Evolutionary conservation across 2,888 invertebrate species (phyloP).

Genomic region (Eledona agricola): DNA sequence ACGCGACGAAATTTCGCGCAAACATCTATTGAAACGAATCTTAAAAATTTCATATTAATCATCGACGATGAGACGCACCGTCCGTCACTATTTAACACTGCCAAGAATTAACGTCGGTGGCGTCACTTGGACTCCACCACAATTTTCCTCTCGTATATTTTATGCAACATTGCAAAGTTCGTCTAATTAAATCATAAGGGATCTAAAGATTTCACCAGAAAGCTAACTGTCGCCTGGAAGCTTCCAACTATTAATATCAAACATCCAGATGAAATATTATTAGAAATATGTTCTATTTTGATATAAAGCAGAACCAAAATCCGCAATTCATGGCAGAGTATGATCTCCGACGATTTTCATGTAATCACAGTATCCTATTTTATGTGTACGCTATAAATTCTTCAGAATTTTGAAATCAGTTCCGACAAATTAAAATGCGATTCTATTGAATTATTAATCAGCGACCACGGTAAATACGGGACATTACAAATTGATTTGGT

Average conservation of each 20-base stretch:
- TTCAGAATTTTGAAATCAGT: background rate
- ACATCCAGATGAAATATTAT: constrained; percentile 4
- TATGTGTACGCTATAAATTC: background rate
- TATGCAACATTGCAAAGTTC: background rate
- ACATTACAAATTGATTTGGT: background rate
- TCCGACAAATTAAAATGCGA: too few relatives aligned
- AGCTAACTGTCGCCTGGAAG: constrained; percentile 1
- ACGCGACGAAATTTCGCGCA: constrained; percentile 44
- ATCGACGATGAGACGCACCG: constrained; percentile 4
- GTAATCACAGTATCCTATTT: too few relatives aligned
- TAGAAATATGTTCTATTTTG: constrained; percentile 1
- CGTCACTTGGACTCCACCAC: too few relatives aligned
- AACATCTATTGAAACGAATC: constrained; percentile 47
- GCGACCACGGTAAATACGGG: background rate
- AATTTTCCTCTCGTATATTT: too few relatives aligned
- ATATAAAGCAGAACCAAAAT: constrained; percentile 3
- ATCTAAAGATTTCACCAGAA: constrained; percentile 6
- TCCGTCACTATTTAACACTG: background rate
- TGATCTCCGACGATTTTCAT: constrained; percentile 1
- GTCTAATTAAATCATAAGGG: constrained; percentile 2
- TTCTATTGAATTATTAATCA: too few relatives aligned
- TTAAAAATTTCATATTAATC: constrained; percentile 45
- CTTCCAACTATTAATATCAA: constrained; percentile 5
- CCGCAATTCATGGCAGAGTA: background rate
- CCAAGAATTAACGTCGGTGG: too few relatives aligned